phyloP scores from a whole-genome alignment of 2,113 vertebrate species.

The Rhineura floridana region DNA sequence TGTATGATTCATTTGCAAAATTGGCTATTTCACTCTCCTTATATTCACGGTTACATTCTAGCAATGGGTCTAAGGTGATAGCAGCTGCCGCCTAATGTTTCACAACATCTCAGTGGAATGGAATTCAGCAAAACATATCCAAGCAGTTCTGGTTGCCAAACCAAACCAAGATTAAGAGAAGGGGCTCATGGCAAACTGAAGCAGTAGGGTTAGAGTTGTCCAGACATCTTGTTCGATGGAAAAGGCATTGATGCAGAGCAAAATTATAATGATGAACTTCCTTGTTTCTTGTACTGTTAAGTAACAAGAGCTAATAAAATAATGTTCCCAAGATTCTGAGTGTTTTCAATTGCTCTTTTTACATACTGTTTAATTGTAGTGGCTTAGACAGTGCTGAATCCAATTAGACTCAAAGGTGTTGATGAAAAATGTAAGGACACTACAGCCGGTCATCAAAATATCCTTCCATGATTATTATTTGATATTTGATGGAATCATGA shows the following conservation, averaged over 20 bases:
- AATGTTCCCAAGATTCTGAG: background rate
- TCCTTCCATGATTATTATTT: slow-evolving; percentile 54
- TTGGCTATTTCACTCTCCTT: background rate
- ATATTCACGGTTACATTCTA: background rate
- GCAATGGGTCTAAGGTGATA: slow-evolving; percentile 26
- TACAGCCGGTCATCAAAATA: slow-evolving; percentile 67
- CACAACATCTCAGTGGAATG: slow-evolving; percentile 46
- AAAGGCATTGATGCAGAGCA: slow-evolving; percentile 15
- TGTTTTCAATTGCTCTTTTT: slow-evolving; percentile 12
- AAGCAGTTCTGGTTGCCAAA: background rate
- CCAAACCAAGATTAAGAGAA: background rate
- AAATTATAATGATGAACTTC: slow-evolving; percentile 1
- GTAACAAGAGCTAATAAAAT: slow-evolving; percentile 32
- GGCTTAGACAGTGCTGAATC: slow-evolving; percentile 45
- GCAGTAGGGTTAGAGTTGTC: background rate
- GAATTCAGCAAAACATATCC: slow-evolving; percentile 33
- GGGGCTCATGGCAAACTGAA: background rate
- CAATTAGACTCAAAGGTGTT: slow-evolving; percentile 42
- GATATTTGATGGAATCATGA: slow-evolving; percentile 64
- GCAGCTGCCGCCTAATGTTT: slow-evolving; percentile 38
- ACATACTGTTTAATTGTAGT: slow-evolving; percentile 47
- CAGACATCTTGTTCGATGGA: slow-evolving; percentile 29
- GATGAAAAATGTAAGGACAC: slow-evolving; percentile 32
- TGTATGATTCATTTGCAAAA: background rate
- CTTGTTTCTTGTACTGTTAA: slow-evolving; percentile 11